phyloP scores from a whole-genome alignment of 1,140 invertebrate genomes.

The Trachymyrmex septentrionalis region DNA sequence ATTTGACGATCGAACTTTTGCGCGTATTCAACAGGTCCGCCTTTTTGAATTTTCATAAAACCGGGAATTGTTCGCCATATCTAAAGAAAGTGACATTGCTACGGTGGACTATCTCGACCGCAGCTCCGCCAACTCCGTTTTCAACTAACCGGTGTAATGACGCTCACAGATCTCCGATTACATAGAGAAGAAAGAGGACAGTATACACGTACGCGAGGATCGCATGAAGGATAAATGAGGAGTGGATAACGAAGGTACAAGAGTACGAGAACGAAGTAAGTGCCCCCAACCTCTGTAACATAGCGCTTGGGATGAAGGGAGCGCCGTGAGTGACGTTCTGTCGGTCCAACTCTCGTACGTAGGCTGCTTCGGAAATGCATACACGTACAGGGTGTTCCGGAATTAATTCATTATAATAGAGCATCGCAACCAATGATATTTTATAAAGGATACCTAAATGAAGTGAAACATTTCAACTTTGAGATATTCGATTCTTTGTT shows the following conservation, averaged over 20 bases:
- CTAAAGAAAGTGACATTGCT: conserved; percentile 51
- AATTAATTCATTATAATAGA: conserved; percentile 29
- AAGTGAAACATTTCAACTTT: neutral
- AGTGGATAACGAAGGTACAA: conserved; percentile 84
- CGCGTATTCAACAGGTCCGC: conserved; percentile 70
- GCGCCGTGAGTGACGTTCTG: conserved; percentile 83
- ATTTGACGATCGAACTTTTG: conserved; percentile 58
- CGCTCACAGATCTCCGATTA: conserved; percentile 80
- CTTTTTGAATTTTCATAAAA: conserved; percentile 71
- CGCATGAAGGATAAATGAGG: conserved; percentile 81
- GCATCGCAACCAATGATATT: too few species aligned
- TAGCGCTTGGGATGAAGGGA: conserved; percentile 78
- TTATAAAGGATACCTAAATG: neutral
- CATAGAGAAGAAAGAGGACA: conserved; percentile 71
- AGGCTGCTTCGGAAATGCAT: conserved; percentile 64
- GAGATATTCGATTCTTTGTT: neutral
- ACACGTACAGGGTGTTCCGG: conserved; percentile 42
- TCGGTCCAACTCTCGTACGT: conserved; percentile 76
- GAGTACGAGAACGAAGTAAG: conserved; percentile 81
- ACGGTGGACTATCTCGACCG: conserved; percentile 55
- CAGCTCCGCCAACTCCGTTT: conserved; percentile 67
- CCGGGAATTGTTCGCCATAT: conserved; percentile 55
- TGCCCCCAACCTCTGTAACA: conserved; percentile 75
- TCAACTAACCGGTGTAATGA: conserved; percentile 75
- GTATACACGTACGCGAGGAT: conserved; percentile 69